Base-by-base conservation (phyloP, 1,140 invertebrate species). In the Drosophila bipectinata region DNA sequence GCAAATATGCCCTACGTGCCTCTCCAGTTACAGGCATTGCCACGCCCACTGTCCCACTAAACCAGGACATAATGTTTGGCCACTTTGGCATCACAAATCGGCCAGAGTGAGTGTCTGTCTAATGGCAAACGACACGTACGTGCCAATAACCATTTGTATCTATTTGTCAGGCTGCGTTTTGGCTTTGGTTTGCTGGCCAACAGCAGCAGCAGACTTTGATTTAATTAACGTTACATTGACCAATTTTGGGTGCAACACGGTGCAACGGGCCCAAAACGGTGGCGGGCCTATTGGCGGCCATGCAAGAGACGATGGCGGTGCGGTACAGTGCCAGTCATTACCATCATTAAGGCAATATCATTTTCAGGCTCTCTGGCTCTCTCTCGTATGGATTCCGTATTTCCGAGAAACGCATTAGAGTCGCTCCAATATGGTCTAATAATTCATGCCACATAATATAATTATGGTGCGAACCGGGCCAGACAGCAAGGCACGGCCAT, bases 371-470 rank as follows among this genome's bases (percentile, higher is more conserved):
- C 51, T 53, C 51, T 53, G 51, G 39, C 79, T 73, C 67, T 53
- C 62, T 53, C 62, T 55, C 49, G 47, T 63, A 59, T 51, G 48
- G 34, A 39, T 52, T 47, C 30, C 21, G 63, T 78, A 74, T 90
- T 90, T 90, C 87, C 82, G 76, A 90, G 87, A 90, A 90, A 90
- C 82, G 81, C 81, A 90, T 90, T 90, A 90, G 82, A 74, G 63
- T 66, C 80, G 68, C 84, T 89, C 87, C 82, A 90, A 90, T 90
- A 90, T 90, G 87, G 87, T 90, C 87, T 90, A 90, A 90, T 90
- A 90, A 90, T 90, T 90, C 87, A 90, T 90, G 87, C 87, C 87
- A 90, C 82, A 90, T 90, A 90, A 90, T 90, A 87, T 90, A 87
- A 90, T 90, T 90, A 90, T 90, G 87, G 87, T 83, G 71, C 84